A percentile compares a stretch with the other conserved stretches of the same genome.
These are phyloP conservation scores for Megastigmus dorsalis DNA, from an alignment of 2,888 invertebrate species.

Conservation along the genomic window DNA sequence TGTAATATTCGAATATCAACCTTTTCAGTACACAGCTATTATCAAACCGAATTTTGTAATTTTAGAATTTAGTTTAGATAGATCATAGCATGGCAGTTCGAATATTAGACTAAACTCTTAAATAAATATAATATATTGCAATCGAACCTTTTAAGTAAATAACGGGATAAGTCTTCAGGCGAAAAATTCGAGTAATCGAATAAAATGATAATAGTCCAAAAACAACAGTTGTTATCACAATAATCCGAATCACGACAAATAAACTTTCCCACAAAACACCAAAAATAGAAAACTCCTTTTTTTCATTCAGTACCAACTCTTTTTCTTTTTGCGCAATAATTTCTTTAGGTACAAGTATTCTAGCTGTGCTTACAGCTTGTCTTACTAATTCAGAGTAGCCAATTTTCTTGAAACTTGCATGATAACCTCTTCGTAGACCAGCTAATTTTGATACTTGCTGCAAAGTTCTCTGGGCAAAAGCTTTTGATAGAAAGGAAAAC, in stretches of 20 bases:
- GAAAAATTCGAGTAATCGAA: slow-evolving; percentile 58
- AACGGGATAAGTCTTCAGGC: slow-evolving; percentile 53
- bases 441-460: slow-evolving; percentile 14
- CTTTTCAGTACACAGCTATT: neutral
- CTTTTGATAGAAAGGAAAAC: slow-evolving; percentile 18
- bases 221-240: slow-evolving; percentile 58
- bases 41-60: neutral
- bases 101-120: too few relatives aligned
- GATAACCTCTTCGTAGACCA: slow-evolving; percentile 29
- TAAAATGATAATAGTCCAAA: slow-evolving; percentile 57
- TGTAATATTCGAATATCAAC: neutral
- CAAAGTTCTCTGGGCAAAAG: slow-evolving; percentile 1
- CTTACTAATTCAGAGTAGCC: slow-evolving; percentile 13
- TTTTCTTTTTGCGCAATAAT: neutral
- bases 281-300: slow-evolving; percentile 39
- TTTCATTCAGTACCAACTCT: neutral
- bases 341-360: neutral
- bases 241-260: slow-evolving; percentile 56
- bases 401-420: slow-evolving; percentile 5
- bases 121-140: neutral
- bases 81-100: too few relatives aligned
- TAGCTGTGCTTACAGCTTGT: neutral
- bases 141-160: slow-evolving; percentile 60
- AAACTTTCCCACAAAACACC: slow-evolving; percentile 40
- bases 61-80: neutral